phyloP scores from a whole-genome alignment of 2,888 invertebrate genomes.

The Gibbula magus region DNA sequence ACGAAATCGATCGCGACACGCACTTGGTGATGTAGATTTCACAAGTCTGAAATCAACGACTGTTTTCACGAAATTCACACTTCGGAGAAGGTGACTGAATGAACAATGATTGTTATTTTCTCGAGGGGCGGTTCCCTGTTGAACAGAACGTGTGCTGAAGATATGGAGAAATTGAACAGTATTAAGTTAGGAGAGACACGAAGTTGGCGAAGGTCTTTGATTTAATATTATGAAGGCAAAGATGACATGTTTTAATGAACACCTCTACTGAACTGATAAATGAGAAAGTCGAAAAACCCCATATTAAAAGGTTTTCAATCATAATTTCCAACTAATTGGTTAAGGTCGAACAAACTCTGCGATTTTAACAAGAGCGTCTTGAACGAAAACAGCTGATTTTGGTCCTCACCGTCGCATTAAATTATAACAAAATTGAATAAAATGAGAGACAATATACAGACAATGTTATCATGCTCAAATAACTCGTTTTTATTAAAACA shows the following conservation, averaged over 20 bases:
- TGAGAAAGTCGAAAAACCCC: not conserved
- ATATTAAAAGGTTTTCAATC: slow-evolving; percentile 7
- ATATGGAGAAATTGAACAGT: not conserved
- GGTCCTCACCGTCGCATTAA: too few species aligned
- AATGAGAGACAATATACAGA: too few species aligned
- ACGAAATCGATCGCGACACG: slow-evolving; percentile 19
- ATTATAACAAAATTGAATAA: too few species aligned
- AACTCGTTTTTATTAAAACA: too few species aligned
- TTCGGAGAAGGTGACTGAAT: not conserved
- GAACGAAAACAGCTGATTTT: too few species aligned
- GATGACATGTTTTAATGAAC: slow-evolving; percentile 10
- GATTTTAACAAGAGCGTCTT: too few species aligned
- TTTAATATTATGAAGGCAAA: slow-evolving; percentile 14
- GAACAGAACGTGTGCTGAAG: not conserved
- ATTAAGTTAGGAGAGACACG: not conserved
- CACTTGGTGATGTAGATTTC: slow-evolving; percentile 21
- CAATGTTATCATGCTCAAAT: too few species aligned
- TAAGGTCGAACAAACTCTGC: not conserved
- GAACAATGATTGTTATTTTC: slow-evolving; percentile 16
- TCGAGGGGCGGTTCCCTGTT: not conserved
- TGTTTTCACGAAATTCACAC: slow-evolving; percentile 22
- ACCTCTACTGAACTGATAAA: not conserved
- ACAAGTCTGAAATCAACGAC: slow-evolving; percentile 19
- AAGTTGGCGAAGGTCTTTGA: not conserved
- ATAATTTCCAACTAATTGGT: slow-evolving; percentile 1